Evolutionary conservation across 2,113 vertebrate genomes (phyloP), one percentile per base, ranked within the genome.

Genomic region (Grammomys dolichurus): DNA sequence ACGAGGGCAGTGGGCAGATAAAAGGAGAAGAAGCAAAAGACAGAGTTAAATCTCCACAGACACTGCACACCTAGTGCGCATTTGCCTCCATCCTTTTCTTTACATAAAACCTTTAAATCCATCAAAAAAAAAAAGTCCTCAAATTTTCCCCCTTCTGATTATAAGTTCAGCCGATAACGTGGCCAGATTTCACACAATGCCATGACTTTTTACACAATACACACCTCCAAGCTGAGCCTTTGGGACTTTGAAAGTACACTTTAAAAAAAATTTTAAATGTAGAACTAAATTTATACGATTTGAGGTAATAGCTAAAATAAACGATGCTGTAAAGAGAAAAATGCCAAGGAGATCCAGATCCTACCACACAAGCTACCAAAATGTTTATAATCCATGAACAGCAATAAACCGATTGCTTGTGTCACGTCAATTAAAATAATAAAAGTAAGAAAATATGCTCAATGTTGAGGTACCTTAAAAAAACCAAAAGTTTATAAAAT

Each of bases 231-330:
- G n/a, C 31, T 51, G 72, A 96, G 36, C 14, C 90, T 70, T 91
- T 81, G 51, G 85, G 89, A 63, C 70, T 82, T 2, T 60, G 95
- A 33, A 91, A 95, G 46, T 94, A 60, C 48, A 97, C 94, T 89
- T 69, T 89, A 95, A 85, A 69, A 93, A 94, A 81, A 65, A 87
- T 85, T 77, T 81, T 84, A 96, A 82, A 82, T 46, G 11, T 78
- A 95, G 89, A 97, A 90, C 95, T 94, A 97, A 96, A 93, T 58
- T 40, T 8, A 88, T 0, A 1, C 60, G 78, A 91, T 86, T 87
- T 98, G 98, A 98, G 98, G 97, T 98, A 98, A 98, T 63, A 91
- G 60, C 76, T 95, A 12, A 97, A 33, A 91, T 94, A 40, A 97
- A 93, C 84, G 98, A 97, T 97, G 97, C 97, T 87, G 76, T 93